Percentiles rank a stretch among this genome's conserved stretches.
Evolutionary conservation across 1,140 invertebrate species (phyloP).

Genomic region (Aleiodes sp.): DNA sequence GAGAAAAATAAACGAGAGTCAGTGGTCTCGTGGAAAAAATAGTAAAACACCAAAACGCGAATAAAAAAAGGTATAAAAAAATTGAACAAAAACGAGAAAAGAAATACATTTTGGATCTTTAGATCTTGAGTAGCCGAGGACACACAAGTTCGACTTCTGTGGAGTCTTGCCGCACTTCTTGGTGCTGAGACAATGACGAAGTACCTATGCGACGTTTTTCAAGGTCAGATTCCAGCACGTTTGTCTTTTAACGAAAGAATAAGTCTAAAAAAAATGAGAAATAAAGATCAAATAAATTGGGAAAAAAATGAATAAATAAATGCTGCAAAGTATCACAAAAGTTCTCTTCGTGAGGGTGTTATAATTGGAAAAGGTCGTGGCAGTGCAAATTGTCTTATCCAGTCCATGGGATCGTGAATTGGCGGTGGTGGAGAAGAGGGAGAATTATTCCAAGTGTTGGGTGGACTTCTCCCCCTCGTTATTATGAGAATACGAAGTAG

Average conservation of each 20-base stretch:
- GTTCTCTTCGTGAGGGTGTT: constrained; percentile 11
- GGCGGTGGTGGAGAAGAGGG: neutral
- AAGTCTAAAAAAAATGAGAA: no score
- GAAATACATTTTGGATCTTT: constrained; percentile 21
- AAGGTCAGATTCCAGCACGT: constrained; percentile 25
- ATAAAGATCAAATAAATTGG: neutral
- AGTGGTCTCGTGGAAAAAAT: neutral
- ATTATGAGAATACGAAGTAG: constrained; percentile 7
- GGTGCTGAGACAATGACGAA: constrained; percentile 27
- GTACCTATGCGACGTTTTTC: constrained; percentile 8
- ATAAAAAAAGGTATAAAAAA: neutral
- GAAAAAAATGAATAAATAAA: constrained; percentile 11
- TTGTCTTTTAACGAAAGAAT: constrained; percentile 29
- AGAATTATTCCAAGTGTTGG: constrained; percentile 12
- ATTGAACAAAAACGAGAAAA: neutral
- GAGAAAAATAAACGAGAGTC: neutral
- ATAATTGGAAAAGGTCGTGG: constrained; percentile 31
- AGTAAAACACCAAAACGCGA: neutral
- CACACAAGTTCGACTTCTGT: neutral
- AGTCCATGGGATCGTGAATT: neutral
- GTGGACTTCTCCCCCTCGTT: constrained; percentile 4
- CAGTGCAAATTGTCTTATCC: constrained; percentile 32
- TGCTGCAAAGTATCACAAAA: neutral
- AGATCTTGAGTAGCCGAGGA: constrained; percentile 26
- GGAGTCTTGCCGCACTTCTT: neutral